These are phyloP conservation scores for Astreopora myriophthalma DNA, from an alignment of 64 coral and sea anemone genomes.

Conservation along the genomic window DNA sequence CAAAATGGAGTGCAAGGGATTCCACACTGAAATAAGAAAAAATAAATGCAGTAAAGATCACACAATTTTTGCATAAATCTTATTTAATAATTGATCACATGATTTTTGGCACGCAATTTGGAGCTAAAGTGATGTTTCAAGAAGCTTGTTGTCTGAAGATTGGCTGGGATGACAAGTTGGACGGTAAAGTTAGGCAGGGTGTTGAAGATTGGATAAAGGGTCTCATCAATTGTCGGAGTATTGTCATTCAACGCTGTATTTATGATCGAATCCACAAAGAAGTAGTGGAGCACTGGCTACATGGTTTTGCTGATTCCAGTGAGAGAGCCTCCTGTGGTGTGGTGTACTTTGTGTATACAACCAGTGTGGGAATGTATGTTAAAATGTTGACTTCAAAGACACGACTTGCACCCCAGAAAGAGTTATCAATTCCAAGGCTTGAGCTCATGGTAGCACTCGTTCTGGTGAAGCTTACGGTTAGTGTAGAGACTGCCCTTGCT, in stretches of 20 bases:
- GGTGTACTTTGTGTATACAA: conserved; percentile 15
- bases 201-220: conserved; percentile 52
- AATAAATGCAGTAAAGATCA: too few relatives aligned
- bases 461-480: conserved; percentile 7
- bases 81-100: too few relatives aligned
- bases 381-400: conserved; percentile 52
- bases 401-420: not conserved
- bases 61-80: too few relatives aligned
- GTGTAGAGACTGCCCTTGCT: not conserved
- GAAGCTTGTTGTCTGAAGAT: not conserved
- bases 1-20: too few relatives aligned
- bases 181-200: conserved; percentile 2
- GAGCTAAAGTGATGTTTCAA: conserved; percentile 66
- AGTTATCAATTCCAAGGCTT: conserved; percentile 22
- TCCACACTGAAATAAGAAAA: too few relatives aligned
- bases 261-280: not conserved
- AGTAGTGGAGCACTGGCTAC: not conserved
- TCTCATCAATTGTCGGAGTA: not conserved
- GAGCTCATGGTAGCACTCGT: conserved; percentile 46
- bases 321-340: conserved; percentile 16
- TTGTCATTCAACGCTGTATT: not conserved
- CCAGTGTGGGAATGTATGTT: not conserved
- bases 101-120: too few relatives aligned
- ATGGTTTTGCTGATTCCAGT: conserved; percentile 60
- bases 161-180: conserved; percentile 54